Base-by-base conservation (phyloP, 2,888 invertebrate genomes). In the Lamellibrachia satsuma region DNA sequence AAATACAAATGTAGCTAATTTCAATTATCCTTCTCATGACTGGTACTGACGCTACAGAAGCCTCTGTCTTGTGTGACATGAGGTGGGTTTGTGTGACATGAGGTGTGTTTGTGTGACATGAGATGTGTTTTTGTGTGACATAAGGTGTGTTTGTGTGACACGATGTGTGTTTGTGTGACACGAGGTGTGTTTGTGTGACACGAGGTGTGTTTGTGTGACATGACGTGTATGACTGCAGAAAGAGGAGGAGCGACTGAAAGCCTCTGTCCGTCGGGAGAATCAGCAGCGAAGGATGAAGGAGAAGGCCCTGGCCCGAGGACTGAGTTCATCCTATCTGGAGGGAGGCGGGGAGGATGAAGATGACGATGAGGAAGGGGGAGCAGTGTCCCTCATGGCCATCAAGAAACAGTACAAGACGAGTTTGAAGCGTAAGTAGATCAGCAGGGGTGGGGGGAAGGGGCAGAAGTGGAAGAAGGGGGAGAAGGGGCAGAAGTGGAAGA, bases 221-320 rank as follows among this genome's bases (percentile, higher is more conserved):
- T 91, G 91, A 90, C 51, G 15, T 11, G 2, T 75, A n/a, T 75
- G 75, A 22, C n/a, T 11, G 75, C 95, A 98, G 98, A 99, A 99
- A 98, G 99, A 99, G 96, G 99, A 99, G 96, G 99, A 99, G 97
- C 98, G 98, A 96, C 97, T 99, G 11, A 97, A 98, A 90, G 98
- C 99, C 92, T 98, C 98, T 0, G 98, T 98, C 97, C 97, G 98
- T 15, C 97, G 97, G 55, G 98, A 98, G 95, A 97, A 97, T 93
- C 97, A 97, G 95, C 97, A 97, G 94, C 97, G 97, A 94, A 96
- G 97, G 94, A 97, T 96, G 91, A 96, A 97, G 93, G 97, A 97
- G 95, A 96, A 96, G 91, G 95, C 95, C 2, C 95, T 95, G 93
- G 96, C 97, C 4, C 96, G 97, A 92, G 97, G 97, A 1, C 97